Conservation (phyloP, 2,888 invertebrate genomes). For the Tillus elongatus region DNA sequence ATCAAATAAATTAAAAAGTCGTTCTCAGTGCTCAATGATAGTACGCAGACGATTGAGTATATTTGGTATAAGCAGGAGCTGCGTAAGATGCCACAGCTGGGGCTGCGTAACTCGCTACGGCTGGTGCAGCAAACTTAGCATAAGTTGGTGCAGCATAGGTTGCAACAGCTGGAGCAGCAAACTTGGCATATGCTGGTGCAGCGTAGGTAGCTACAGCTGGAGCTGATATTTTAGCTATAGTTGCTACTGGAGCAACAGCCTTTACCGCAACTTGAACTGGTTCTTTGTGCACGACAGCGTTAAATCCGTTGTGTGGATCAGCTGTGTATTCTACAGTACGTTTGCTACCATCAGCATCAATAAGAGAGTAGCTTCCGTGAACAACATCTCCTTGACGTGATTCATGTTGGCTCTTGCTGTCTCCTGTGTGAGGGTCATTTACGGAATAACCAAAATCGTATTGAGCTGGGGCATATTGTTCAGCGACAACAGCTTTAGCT, state of each 20-base stretch:
- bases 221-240: conserved; percentile 30
- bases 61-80: conserved; percentile 20
- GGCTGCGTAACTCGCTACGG: conserved; percentile 23
- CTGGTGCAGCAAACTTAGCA: conserved; percentile 20
- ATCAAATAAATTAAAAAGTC: background rate
- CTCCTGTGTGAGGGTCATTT: conserved; percentile 40
- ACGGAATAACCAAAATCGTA: conserved; percentile 30
- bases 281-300: conserved; percentile 46
- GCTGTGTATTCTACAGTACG: conserved; percentile 47
- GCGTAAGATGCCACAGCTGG: conserved; percentile 20
- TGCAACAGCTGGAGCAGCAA: conserved; percentile 17
- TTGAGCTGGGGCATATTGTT: conserved; percentile 27
- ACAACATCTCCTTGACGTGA: conserved; percentile 45
- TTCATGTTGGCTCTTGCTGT: conserved; percentile 47
- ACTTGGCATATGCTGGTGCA: conserved; percentile 17
- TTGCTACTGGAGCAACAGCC: conserved; percentile 31
- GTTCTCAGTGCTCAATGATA: background rate
- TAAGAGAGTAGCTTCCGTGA: conserved; percentile 44
- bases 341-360: conserved; percentile 46
- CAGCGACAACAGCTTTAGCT: conserved; percentile 23
- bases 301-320: conserved; percentile 47
- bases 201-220: conserved; percentile 34
- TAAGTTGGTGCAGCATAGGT: conserved; percentile 17
- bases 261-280: conserved; percentile 36
- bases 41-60: conserved; percentile 5